Evolutionary conservation across 2,797 vertebrate species (phyloP), one percentile per base, ranked within the genome.

Genomic region (Hydrocynus forskahlii): DNA sequence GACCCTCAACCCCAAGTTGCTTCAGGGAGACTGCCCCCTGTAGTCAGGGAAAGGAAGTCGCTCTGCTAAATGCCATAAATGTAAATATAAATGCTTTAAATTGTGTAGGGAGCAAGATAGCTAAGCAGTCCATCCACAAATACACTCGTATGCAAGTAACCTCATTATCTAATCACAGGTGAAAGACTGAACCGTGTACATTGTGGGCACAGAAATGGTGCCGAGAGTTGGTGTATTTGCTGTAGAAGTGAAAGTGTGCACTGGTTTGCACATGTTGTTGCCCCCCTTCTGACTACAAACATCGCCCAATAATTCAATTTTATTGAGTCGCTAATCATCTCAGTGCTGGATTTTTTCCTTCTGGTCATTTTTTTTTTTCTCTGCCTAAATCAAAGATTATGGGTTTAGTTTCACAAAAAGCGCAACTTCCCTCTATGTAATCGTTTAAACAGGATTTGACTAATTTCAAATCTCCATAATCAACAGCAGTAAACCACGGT

Each of bases 401-500:
- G 23, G 52, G 71, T 81, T 86, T 81, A 74, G 68, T 72, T 94
- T 95, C 91, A 91, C 88, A 88, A 90, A 92, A 93, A 54, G 21
- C 48, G 92, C 92, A 91, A 91, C 91, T 91, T 87, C 89, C 90
- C 89, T 91, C 91, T 89, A 88, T 91, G 88, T 94, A 85, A 85
- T 89, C 93, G n/a, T 91, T 94, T 91, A 93, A 93, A 95, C 94
- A 92, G 92, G 91, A 92, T 94, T 93, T 89, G 91, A 89, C 88
- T 77, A 89, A 91, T 85, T 80, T 67, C 89, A 92, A 88, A 89
- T 92, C 90, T 93, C 91, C 92, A 90, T 84, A 90, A 91, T 93
- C 87, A 92, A 86, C 88, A 81, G 86, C 91, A 89, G 89, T 94
- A 94, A 95, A 93, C 88, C 89, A 87, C 89, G 89, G 88, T 88